Conservation (phyloP, 2,888 invertebrate species). For the Chrysopilus asiliformis region DNA sequence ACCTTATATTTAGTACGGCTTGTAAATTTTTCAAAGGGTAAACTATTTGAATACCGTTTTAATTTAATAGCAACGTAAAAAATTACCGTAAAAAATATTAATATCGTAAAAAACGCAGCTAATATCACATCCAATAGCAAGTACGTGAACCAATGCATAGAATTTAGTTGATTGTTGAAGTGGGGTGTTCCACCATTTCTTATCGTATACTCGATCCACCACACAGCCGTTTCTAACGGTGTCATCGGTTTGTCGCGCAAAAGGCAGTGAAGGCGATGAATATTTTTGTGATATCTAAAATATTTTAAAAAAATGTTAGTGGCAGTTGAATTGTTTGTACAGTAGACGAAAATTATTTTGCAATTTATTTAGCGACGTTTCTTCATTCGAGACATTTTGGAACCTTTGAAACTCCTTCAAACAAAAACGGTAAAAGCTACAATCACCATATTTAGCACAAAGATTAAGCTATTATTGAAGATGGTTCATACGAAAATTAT, state of each 20-base stretch:
- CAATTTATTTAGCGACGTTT: too few species aligned
- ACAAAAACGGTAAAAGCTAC: too few species aligned
- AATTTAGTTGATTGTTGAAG: slow-evolving; percentile 14
- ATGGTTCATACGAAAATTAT: too few species aligned
- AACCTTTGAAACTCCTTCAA: too few species aligned
- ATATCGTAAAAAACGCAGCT: slow-evolving; percentile 11
- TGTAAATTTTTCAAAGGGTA: slow-evolving; percentile 20
- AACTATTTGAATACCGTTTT: slow-evolving; percentile 19
- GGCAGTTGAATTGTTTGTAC: slow-evolving; percentile 1
- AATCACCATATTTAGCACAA: too few species aligned
- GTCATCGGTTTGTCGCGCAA: slow-evolving; percentile 18
- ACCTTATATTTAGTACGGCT: slow-evolving; percentile 12
- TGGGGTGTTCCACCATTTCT: slow-evolving; percentile 19
- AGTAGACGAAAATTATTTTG: too few species aligned
- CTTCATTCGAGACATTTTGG: too few species aligned
- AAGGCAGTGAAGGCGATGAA: slow-evolving; percentile 15
- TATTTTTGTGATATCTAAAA: slow-evolving; percentile 18
- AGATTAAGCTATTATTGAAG: too few species aligned
- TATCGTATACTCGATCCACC: slow-evolving; percentile 22
- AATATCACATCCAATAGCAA: slow-evolving; percentile 19
- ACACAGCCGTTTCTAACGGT: slow-evolving; percentile 19
- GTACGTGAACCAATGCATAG: slow-evolving; percentile 20
- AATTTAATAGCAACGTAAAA: slow-evolving; percentile 13
- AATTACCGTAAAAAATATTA: slow-evolving; percentile 4
- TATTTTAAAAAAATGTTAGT: slow-evolving; percentile 3